Conservation (phyloP, 2,113 vertebrate genomes). For the Pedionomus torquatus region DNA sequence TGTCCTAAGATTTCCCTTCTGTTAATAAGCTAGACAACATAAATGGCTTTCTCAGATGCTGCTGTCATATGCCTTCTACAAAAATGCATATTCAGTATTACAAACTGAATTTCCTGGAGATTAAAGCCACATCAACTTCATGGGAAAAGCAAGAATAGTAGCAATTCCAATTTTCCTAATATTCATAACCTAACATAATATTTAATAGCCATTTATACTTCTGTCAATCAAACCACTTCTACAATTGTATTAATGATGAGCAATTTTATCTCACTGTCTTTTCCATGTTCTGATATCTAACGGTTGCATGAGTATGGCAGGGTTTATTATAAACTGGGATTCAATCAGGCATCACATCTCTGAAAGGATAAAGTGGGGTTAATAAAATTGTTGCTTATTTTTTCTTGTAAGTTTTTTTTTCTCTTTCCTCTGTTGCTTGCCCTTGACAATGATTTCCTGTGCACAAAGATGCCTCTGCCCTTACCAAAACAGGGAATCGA, state of each 20-base stretch:
- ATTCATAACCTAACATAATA: not conserved
- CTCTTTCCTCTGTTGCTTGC: not conserved
- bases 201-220: not conserved
- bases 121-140: not conserved
- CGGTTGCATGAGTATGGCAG: not conserved
- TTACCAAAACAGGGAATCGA: not conserved
- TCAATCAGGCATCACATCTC: not conserved
- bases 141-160: not conserved
- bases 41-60: not conserved
- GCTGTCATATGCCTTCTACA: not conserved
- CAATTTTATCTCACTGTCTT: not conserved
- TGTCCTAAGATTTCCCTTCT: not conserved
- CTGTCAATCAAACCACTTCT: not conserved
- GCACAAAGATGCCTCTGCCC: not conserved
- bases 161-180: not conserved
- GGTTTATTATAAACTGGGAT: not conserved
- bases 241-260: not conserved
- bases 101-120: not conserved
- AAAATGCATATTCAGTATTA: not conserved
- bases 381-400: not conserved
- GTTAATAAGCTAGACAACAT: not conserved
- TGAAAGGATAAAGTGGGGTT: not conserved
- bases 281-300: not conserved
- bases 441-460: not conserved
- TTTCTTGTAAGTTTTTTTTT: not conserved